A percentile compares a stretch with the other conserved stretches of the same genome.
phyloP scores from a whole-genome alignment of 2,888 invertebrate species.

The Pegoplata infirma region DNA sequence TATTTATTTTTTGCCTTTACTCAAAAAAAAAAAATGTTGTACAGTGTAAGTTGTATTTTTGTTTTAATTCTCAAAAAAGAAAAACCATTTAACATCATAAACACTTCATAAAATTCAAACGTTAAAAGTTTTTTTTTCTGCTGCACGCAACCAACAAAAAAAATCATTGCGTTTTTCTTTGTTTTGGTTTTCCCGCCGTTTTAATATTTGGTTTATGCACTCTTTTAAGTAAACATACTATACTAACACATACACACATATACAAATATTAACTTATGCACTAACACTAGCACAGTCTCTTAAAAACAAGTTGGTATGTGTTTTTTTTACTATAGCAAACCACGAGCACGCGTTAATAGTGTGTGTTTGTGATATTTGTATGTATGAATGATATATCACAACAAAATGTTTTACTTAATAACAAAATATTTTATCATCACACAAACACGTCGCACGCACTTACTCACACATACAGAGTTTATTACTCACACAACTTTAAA shows the following conservation, averaged over 20 bases:
- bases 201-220: constrained; percentile 30
- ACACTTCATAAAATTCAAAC: constrained; percentile 20
- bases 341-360: neutral
- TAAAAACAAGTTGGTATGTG: no score
- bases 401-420: neutral
- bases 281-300: no score
- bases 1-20: no score
- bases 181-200: constrained; percentile 63
- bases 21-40: no score
- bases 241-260: constrained; percentile 1
- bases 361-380: neutral
- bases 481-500: neutral
- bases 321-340: neutral
- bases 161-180: neutral
- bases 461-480: neutral
- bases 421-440: neutral
- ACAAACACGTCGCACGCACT: neutral
- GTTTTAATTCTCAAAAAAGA: neutral
- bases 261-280: constrained; percentile 1
- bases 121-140: constrained; percentile 14
- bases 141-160: neutral
- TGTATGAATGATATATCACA: neutral
- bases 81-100: constrained; percentile 15
- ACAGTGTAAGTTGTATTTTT: no score
- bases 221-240: neutral